Percentiles rank a stretch among this genome's conserved stretches.
These are phyloP conservation scores for Watsonalla cultraria DNA, from an alignment of 2,888 invertebrate species.

Conservation along the genomic window DNA sequence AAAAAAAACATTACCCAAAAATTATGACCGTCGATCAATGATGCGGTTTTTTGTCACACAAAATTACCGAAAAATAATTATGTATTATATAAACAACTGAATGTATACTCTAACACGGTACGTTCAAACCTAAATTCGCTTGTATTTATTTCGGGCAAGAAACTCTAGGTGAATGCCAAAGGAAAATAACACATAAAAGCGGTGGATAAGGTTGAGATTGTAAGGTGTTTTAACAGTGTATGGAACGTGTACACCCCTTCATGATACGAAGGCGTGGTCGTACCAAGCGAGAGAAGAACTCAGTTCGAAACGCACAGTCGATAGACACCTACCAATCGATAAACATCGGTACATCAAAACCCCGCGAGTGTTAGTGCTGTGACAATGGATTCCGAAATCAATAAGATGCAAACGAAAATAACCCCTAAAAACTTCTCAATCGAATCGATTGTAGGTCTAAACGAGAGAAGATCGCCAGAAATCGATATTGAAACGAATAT, in stretches of 20 bases:
- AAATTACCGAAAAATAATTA: not conserved
- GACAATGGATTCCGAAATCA: conserved; percentile 66
- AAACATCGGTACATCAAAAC: conserved; percentile 7
- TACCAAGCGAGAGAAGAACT: conserved; percentile 26
- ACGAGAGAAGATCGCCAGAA: conserved; percentile 59
- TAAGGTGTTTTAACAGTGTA: conserved; percentile 2
- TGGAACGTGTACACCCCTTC: conserved; percentile 31
- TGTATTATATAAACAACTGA: not conserved
- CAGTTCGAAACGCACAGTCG: conserved; percentile 45
- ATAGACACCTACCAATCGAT: conserved; percentile 37
- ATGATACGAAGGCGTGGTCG: conserved; percentile 49
- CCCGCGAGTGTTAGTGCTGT: conserved; percentile 24
- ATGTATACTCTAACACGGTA: not conserved
- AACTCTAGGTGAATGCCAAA: not conserved
- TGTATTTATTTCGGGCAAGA: not conserved
- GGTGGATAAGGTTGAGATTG: conserved; percentile 8
- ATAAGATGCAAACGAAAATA: conserved; percentile 63
- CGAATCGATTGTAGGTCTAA: conserved; percentile 79
- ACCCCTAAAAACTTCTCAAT: conserved; percentile 81
- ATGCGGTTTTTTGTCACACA: not conserved
- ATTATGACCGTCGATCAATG: not conserved
- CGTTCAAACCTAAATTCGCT: not conserved
- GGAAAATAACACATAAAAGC: conserved; percentile 6
- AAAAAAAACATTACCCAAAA: not conserved
- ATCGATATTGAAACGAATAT: conserved; percentile 70